Base-by-base conservation (phyloP, 2,113 vertebrate genomes). In the Odobenus rosmarus region DNA sequence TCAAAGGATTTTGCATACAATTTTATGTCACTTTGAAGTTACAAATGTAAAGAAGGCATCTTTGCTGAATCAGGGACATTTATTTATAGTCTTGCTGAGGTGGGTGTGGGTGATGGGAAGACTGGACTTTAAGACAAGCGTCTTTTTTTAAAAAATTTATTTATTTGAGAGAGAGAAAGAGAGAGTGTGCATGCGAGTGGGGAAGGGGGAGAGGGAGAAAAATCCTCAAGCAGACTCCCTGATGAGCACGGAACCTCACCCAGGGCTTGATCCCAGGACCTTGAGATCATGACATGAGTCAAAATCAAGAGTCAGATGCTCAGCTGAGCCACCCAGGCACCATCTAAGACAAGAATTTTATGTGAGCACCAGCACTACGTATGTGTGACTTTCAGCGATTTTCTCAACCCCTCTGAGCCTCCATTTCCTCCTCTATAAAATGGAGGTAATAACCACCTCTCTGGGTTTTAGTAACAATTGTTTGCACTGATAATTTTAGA, bases 1-100 rank as follows among this genome's bases (percentile, higher is more conserved):
- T 87, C 55, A 88, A 79, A 67, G 84, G 51, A 87, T 72, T 89
- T 95, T 80, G 5, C 16, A 33, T 69, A 67, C 26, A 80, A 62
- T 62, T 77, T 79, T 82, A 49, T 90, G 61, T 42, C 90, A 13
- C 46, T 92, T 94, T 64, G 61, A 94, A 80, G 67, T 92, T 55
- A 87, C 39, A n/a, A 71, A 67, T 85, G 14, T 72, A 36, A 92
- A 51, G 53, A 74, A 87, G 39, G 33, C 0, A 0, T 88, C 62
- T 57, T 61, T 90, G 84, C 91, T 89, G 93, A 94, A 19, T 79
- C 21, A 69, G 31, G 46, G 33, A 72, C 21, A 33, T 77, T 59
- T 92, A 69, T 93, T 80, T 93, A 71, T 57, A 82, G 64, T 76
- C 46, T 24, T 90, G n/a, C 74, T 36, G 10, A 84, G 31, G 67